Evolutionary conservation across 2,797 vertebrate genomes (phyloP).

Genomic region (Sebastes itinus): DNA sequence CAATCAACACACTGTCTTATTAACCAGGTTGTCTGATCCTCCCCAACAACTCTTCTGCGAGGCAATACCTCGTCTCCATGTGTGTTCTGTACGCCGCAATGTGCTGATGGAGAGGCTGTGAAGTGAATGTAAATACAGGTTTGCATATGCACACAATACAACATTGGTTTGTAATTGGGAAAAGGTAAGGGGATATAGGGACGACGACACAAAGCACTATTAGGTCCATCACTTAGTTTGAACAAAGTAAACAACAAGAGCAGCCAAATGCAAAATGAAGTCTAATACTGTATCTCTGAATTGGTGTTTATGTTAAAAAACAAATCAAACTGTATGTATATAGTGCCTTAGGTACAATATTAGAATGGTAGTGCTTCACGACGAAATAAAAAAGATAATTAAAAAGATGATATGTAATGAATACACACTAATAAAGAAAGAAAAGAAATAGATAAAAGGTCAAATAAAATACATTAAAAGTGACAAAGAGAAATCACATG

Average conservation of each 20-base stretch:
- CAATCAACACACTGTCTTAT: conserved; percentile 79
- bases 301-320: background rate
- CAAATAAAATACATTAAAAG: background rate
- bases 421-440: background rate
- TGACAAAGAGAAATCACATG: background rate
- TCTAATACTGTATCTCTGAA: background rate
- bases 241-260: conserved; percentile 47
- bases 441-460: background rate
- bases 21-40: conserved; percentile 73
- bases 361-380: background rate
- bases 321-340: background rate
- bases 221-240: conserved; percentile 39
- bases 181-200: conserved; percentile 36
- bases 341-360: background rate
- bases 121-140: conserved; percentile 64
- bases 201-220: conserved; percentile 17
- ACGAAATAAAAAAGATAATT: background rate
- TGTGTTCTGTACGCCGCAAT: conserved; percentile 60
- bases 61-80: conserved; percentile 41
- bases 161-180: conserved; percentile 52
- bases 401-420: background rate
- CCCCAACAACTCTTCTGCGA: conserved; percentile 39
- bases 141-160: conserved; percentile 72
- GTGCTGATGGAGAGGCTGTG: conserved; percentile 49
- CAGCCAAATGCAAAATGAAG: conserved; percentile 14